Evolutionary conservation across 2,888 invertebrate genomes (phyloP).

Genomic region (Drosophila neotestacea): DNA sequence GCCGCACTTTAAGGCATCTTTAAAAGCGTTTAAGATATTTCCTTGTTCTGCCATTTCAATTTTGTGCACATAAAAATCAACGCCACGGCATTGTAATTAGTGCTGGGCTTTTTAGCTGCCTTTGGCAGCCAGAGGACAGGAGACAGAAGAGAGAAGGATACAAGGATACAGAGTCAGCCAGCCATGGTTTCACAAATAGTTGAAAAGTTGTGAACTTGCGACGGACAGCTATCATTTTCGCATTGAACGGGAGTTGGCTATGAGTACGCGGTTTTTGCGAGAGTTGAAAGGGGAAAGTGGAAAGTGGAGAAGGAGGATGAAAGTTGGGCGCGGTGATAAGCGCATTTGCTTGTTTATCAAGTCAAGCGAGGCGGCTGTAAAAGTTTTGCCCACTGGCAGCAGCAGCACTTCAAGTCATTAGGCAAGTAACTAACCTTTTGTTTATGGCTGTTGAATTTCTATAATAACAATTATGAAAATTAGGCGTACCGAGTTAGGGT

Average conservation of each 20-base stretch:
- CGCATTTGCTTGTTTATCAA: conserved; percentile 79
- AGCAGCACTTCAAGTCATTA: conserved; percentile 70
- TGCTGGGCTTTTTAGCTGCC: conserved; percentile 59
- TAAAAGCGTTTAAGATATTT: conserved; percentile 59
- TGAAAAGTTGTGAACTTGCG: conserved; percentile 74
- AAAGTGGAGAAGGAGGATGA: conserved; percentile 27
- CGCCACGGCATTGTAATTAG: conserved; percentile 70
- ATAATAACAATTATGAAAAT: conserved; percentile 82
- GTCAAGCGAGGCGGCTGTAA: conserved; percentile 45
- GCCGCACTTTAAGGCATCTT: conserved; percentile 57
- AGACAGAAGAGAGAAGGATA: neutral
- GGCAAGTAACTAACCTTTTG: conserved; percentile 82
- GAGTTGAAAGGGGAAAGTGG: neutral
- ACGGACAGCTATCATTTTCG: conserved; percentile 76
- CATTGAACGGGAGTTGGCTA: conserved; percentile 67
- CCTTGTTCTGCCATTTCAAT: conserved; percentile 66
- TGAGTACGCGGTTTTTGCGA: conserved; percentile 49
- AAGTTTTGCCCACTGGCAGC: conserved; percentile 42
- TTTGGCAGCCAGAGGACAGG: neutral
- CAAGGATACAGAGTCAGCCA: conserved; percentile 15
- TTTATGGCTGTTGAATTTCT: conserved; percentile 80
- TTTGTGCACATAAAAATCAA: conserved; percentile 74
- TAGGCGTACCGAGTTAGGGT: conserved; percentile 50
- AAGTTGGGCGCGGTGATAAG: conserved; percentile 62
- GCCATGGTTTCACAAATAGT: conserved; percentile 58